Conservation (phyloP, 2,797 vertebrate genomes). For the Chelmon rostratus region DNA sequence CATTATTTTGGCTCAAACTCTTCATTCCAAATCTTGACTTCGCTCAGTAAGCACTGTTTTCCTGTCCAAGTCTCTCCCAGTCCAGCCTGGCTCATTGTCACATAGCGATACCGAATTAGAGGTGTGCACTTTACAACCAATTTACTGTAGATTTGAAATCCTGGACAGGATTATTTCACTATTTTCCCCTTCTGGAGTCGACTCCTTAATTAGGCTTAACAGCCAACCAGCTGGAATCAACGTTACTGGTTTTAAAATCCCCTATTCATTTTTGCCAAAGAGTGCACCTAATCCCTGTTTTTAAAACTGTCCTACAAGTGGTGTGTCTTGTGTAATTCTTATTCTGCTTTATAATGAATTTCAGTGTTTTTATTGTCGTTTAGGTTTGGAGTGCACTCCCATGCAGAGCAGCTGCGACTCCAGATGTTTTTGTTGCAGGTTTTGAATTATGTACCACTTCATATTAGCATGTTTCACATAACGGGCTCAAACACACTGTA, state of each 20-base stretch:
- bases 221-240: conserved; percentile 48
- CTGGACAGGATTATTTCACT: conserved; percentile 42
- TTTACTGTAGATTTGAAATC: conserved; percentile 48
- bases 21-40: conserved; percentile 54
- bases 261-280: conserved; percentile 56
- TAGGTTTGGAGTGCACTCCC: conserved; percentile 33
- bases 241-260: conserved; percentile 51
- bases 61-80: conserved; percentile 45
- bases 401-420: conserved; percentile 44
- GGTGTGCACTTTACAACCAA: conserved; percentile 54
- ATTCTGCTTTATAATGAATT: conserved; percentile 46
- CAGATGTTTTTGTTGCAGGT: conserved; percentile 69
- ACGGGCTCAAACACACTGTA: conserved; percentile 23
- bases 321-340: conserved; percentile 55
- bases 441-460: conserved; percentile 61
- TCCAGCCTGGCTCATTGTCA: conserved; percentile 39
- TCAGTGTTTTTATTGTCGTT: conserved; percentile 40
- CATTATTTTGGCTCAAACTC: conserved; percentile 48
- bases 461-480: conserved; percentile 55
- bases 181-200: conserved; percentile 22
- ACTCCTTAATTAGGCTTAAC: conserved; percentile 51
- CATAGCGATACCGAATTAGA: conserved; percentile 39
- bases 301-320: conserved; percentile 41
- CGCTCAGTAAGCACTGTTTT: conserved; percentile 47
- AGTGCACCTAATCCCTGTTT: conserved; percentile 64